Evolutionary conservation across 2,797 vertebrate species (phyloP), one percentile per base, ranked within the genome.

Genomic region (Caiman crocodilus): DNA sequence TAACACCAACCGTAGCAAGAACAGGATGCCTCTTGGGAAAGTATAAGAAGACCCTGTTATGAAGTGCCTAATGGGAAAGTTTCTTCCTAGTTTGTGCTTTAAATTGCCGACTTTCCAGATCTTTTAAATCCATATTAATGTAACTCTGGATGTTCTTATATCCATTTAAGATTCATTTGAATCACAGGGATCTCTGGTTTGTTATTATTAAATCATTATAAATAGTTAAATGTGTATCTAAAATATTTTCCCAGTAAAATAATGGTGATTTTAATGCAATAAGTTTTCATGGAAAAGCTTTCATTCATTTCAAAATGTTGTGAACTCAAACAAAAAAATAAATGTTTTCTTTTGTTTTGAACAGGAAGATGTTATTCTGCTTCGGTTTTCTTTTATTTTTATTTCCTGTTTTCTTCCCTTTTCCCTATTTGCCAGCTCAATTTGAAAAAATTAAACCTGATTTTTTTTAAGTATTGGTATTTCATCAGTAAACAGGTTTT

Each of bases 21-120:
- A 81, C 18, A 84, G 55, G 84, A 30, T 59, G 55, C 7, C 25
- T 84, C 64, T 85, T 81, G 79, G 83, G 92, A 93, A 85, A 73
- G 61, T 15, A 0, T 42, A 63, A 28, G 50, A 79, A 77, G 73
- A 80, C 30, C 35, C 4, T 61, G 82, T 90, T 2, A 50, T 77
- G 1, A 71, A 26, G 73, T 9, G 3, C 77, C 64, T 76, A 86
- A 79, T 82, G 61, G 88, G 91, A 92, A 6, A 42, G 7, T 25
- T 20, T 59, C 4, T 84, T 25, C 67, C 30, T 64, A 32, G 13
- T 20, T 26, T 88, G 59, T 13, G 7, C 89, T 90, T 79, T 79
- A 55, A 94, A 95, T 84, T 63, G 23, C 7, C 78, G 42, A 50
- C 85, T 14, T 75, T 79, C 63, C 69, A 79, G 63, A 75, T 76